Percentiles rank a stretch among this genome's conserved stretches.
Evolutionary conservation across 2,113 vertebrate genomes (phyloP).

Genomic region (Chaetorhynchus papuensis): DNA sequence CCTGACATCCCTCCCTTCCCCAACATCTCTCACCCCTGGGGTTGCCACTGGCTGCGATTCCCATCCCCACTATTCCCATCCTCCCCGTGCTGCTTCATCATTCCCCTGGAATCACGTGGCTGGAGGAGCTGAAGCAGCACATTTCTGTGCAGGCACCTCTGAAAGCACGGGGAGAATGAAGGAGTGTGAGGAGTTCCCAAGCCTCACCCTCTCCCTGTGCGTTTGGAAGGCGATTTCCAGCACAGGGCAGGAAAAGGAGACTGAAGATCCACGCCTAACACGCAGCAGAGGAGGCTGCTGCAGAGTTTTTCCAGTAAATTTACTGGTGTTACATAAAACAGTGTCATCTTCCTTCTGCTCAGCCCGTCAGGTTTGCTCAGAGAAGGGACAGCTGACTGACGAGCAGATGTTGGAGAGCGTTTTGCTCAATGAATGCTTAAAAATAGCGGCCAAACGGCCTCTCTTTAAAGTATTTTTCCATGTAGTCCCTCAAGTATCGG

Average conservation of each 20-base stretch:
- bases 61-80: background rate
- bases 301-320: constrained; percentile 41
- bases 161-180: background rate
- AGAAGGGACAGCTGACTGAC: constrained; percentile 40
- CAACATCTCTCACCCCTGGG: background rate
- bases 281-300: background rate
- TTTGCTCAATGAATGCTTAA: constrained; percentile 49
- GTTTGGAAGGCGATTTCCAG: background rate
- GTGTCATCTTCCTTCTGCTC: constrained; percentile 34
- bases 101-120: background rate
- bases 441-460: constrained; percentile 36
- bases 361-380: constrained; percentile 19
- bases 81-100: background rate
- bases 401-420: constrained; percentile 44
- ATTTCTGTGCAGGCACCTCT: background rate
- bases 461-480: constrained; percentile 54
- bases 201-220: background rate
- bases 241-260: background rate
- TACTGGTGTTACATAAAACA: constrained; percentile 52
- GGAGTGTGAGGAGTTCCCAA: background rate
- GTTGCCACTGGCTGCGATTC: background rate
- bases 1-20: background rate
- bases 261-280: background rate
- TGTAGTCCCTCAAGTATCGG: constrained; percentile 38
- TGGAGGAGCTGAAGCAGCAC: background rate